Conservation (phyloP, 2,888 invertebrate species). For the Pharmacophagus antenor region DNA sequence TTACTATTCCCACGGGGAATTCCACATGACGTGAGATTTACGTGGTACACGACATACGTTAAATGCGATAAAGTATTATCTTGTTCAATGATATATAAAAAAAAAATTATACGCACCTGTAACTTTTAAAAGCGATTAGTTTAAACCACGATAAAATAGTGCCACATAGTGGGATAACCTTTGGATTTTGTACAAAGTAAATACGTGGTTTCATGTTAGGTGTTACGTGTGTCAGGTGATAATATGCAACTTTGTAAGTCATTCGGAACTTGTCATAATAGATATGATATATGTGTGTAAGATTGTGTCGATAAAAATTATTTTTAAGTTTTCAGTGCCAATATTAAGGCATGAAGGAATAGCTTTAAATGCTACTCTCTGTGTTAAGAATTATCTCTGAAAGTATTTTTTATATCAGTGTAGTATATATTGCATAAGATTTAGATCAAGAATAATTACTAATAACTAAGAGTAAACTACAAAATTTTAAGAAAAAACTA, state of each 20-base stretch:
- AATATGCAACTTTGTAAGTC: not conserved
- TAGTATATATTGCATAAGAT: too few species aligned
- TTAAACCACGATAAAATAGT: not conserved
- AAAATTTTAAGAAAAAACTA: not conserved
- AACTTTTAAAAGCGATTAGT: not conserved
- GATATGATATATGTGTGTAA: too few species aligned
- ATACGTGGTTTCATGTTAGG: not conserved
- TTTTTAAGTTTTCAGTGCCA: not conserved
- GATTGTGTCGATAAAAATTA: not conserved
- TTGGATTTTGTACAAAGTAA: not conserved
- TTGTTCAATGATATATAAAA: not conserved
- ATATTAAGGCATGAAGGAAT: too few species aligned
- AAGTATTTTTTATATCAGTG: too few species aligned
- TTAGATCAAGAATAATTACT: too few species aligned
- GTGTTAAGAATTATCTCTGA: too few species aligned
- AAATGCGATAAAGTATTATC: not conserved
- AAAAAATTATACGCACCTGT: not conserved
- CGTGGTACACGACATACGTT: not conserved
- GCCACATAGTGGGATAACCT: not conserved
- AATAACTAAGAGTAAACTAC: too few species aligned
- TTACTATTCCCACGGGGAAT: conserved; percentile 1
- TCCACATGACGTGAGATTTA: not conserved
- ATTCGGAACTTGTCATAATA: not conserved
- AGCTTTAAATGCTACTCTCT: too few species aligned
- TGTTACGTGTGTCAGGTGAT: conserved; percentile 2